phyloP scores from a whole-genome alignment of 2,113 vertebrate genomes.

The Myxocyprinus asiaticus region DNA sequence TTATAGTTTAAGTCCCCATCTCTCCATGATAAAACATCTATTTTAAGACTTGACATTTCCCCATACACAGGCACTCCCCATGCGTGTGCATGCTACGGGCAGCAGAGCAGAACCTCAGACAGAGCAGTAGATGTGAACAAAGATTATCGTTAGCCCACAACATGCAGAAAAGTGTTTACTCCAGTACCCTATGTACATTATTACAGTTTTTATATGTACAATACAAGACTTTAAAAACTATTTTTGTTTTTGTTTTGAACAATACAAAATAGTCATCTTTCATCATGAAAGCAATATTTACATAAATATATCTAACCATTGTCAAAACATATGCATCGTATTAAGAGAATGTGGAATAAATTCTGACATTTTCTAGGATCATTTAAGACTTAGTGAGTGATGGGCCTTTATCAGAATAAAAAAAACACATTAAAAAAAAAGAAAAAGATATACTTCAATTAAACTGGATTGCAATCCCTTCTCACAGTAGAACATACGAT shows the following conservation, averaged over 20 bases:
- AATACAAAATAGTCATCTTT: conserved; percentile 84
- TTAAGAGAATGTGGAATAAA: conserved; percentile 62
- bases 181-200: conserved; percentile 76
- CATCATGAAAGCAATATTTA: conserved; percentile 82
- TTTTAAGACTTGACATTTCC: conserved; percentile 79
- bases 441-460: too few species aligned
- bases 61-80: conserved; percentile 80
- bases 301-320: conserved; percentile 78
- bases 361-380: conserved; percentile 61
- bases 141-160: conserved; percentile 80
- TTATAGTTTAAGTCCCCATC: conserved; percentile 69
- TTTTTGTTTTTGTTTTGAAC: conserved; percentile 76
- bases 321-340: conserved; percentile 74
- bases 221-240: conserved; percentile 78
- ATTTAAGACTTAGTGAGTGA: conserved; percentile 66
- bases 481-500: conserved; percentile 64
- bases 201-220: conserved; percentile 80
- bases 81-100: conserved; percentile 83
- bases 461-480: conserved; percentile 56
- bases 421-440: conserved; percentile 59
- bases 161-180: conserved; percentile 78
- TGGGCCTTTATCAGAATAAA: conserved; percentile 59
- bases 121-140: conserved; percentile 75
- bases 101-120: conserved; percentile 73
- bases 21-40: conserved; percentile 68